These are phyloP conservation scores for Scomberomorus guttatus DNA, from an alignment of 2,797 vertebrate species.

Conservation along the genomic window DNA sequence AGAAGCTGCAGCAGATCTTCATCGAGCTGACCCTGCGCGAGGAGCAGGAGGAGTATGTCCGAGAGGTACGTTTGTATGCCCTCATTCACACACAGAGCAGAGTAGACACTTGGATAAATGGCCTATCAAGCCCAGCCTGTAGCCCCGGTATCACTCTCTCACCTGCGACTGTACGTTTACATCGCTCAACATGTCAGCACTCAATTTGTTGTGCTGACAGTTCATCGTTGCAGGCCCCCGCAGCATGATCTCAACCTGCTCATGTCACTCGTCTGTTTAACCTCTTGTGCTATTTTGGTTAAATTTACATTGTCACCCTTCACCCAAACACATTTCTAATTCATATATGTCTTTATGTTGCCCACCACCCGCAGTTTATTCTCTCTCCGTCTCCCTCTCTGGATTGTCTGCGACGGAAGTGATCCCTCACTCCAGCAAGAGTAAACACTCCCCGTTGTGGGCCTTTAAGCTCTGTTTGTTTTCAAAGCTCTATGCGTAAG, in stretches of 20 bases:
- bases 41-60: conserved; percentile 97
- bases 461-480: conserved; percentile 83
- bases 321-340: conserved; percentile 15
- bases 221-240: conserved; percentile 7
- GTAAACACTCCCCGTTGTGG: conserved; percentile 77
- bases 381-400: conserved; percentile 30
- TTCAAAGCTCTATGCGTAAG: conserved; percentile 82
- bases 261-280: conserved; percentile 47
- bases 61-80: conserved; percentile 87
- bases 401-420: conserved; percentile 74
- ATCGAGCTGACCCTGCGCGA: conserved; percentile 97
- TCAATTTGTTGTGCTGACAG: conserved; percentile 17
- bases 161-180: conserved; percentile 20
- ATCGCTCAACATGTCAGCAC: conserved; percentile 27
- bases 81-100: not conserved
- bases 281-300: not conserved
- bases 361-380: conserved; percentile 25
- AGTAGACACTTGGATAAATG: not conserved
- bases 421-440: conserved; percentile 75
- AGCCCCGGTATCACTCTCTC: conserved; percentile 6
- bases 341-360: conserved; percentile 4
- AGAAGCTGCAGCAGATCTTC: conserved; percentile 99
- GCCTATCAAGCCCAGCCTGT: conserved; percentile 8
- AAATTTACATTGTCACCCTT: conserved; percentile 22
- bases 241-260: conserved; percentile 20